Conservation (phyloP, 2,113 vertebrate genomes). For the Ameiurus melas region DNA sequence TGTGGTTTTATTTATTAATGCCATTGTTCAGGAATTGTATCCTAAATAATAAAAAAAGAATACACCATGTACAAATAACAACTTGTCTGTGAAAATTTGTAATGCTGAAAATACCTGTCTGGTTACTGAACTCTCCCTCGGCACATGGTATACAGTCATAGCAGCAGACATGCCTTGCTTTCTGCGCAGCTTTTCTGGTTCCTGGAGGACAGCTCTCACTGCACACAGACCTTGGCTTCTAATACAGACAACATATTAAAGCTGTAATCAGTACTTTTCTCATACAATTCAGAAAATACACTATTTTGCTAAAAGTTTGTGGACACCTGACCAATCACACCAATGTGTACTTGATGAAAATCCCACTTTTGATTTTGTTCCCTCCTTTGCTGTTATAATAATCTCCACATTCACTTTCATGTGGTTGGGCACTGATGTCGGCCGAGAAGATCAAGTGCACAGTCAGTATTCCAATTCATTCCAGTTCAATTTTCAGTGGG, state of each 20-base stretch:
- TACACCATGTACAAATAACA: slow-evolving; percentile 48
- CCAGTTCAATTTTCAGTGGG: too few relatives aligned
- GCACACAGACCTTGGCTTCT: not conserved
- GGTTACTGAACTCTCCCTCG: not conserved
- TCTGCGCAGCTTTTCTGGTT: not conserved
- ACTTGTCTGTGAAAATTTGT: slow-evolving; percentile 34
- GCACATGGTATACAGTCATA: not conserved
- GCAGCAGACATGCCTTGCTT: not conserved
- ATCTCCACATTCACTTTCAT: too few relatives aligned
- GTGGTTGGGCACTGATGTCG: too few relatives aligned
- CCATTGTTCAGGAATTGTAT: slow-evolving; percentile 41
- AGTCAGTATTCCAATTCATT: too few relatives aligned
- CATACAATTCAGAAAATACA: too few relatives aligned
- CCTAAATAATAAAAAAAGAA: slow-evolving; percentile 51
- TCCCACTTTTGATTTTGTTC: too few relatives aligned
- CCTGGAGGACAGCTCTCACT: slow-evolving; percentile 1
- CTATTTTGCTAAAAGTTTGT: too few relatives aligned
- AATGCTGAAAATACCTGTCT: not conserved
- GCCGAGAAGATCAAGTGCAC: too few relatives aligned
- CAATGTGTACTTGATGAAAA: too few relatives aligned
- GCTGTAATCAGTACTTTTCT: not conserved
- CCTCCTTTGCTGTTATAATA: too few relatives aligned
- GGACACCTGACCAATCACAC: too few relatives aligned
- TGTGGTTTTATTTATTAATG: not conserved
- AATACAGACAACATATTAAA: slow-evolving; percentile 9